Evolutionary conservation across 2,888 invertebrate species (phyloP), one percentile per base, ranked within the genome.

Genomic region (Cheilosia pagana): DNA sequence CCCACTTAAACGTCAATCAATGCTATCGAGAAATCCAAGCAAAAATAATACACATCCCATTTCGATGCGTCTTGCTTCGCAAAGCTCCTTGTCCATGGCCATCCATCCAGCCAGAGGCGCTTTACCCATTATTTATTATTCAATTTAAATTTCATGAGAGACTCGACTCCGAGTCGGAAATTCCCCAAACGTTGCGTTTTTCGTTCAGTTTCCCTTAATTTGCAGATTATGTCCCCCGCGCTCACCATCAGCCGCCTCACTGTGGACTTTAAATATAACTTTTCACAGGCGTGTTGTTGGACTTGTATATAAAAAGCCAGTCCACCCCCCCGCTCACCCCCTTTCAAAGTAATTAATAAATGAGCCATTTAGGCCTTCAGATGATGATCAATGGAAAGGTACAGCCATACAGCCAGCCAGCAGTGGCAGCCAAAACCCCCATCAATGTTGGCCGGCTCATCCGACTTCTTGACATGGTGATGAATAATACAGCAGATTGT

Each of bases 401-500:
- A 28, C 2, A 23, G 23, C 23, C 23, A 4, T 23, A 25, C 28
- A 28, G 28, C 28, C 12, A 12, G 53, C 55, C 70, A 65, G n/a
- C n/a, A n/a, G n/a, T n/a, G n/a, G n/a, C n/a, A n/a, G n/a, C n/a
- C n/a, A n/a, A n/a, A n/a, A 79, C 83, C 83, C 70, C 83, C 79
- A 79, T 83, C 83, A 83, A 79, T 70, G 83, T 71, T 75, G 76
- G 70, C 71, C 81, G 55, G 60, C 75, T 85, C 81, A 85, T 81
- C 75, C 74, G 81, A 85, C 85, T 85, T 85, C 76, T 75, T 85
- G 76, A 85, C 85, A 76, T 81, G 81, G 70, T 71, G 81, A 85
- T 85, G 85, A 85, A 85, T 85, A 85, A 85, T 85, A 71, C 75
- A 85, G 67, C 79, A 79, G 79, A 81, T 81, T 85, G 79, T 81